These are phyloP conservation scores for Drosophila multiciliata DNA, from an alignment of 2,888 invertebrate genomes.

Conservation along the genomic window DNA sequence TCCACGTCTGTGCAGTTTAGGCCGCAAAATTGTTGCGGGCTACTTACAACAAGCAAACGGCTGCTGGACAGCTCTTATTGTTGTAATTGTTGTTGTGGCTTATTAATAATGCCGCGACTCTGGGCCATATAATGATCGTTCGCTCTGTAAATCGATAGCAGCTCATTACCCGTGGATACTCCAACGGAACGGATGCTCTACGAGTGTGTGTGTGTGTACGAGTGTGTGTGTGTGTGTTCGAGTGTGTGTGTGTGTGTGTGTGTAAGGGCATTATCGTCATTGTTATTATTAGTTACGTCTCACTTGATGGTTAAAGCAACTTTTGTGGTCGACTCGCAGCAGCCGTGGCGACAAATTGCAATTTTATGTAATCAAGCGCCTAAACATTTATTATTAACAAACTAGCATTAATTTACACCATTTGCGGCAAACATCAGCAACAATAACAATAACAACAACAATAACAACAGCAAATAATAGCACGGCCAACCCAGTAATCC, in stretches of 20 bases:
- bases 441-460: neutral
- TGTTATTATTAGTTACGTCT: conserved; percentile 62
- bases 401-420: conserved; percentile 74
- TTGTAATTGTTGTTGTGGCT: conserved; percentile 78
- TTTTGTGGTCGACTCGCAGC: conserved; percentile 56
- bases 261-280: conserved; percentile 40
- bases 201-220: too few species aligned
- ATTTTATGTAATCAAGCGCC: conserved; percentile 78
- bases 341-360: conserved; percentile 56
- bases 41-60: conserved; percentile 68
- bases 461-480: neutral
- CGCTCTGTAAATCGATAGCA: conserved; percentile 71
- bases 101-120: conserved; percentile 62
- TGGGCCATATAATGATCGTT: conserved; percentile 55
- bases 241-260: neutral
- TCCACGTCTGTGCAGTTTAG: conserved; percentile 60
- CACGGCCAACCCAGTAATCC: conserved; percentile 12
- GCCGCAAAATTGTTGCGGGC: conserved; percentile 78
- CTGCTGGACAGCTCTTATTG: conserved; percentile 62
- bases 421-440: conserved; percentile 53
- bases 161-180: conserved; percentile 65
- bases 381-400: conserved; percentile 81
- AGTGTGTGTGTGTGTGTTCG: neutral
- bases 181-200: conserved; percentile 7
- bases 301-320: conserved; percentile 57